These are phyloP conservation scores for Pediacus dermestoides DNA, from an alignment of 2,888 invertebrate genomes.

Conservation along the genomic window DNA sequence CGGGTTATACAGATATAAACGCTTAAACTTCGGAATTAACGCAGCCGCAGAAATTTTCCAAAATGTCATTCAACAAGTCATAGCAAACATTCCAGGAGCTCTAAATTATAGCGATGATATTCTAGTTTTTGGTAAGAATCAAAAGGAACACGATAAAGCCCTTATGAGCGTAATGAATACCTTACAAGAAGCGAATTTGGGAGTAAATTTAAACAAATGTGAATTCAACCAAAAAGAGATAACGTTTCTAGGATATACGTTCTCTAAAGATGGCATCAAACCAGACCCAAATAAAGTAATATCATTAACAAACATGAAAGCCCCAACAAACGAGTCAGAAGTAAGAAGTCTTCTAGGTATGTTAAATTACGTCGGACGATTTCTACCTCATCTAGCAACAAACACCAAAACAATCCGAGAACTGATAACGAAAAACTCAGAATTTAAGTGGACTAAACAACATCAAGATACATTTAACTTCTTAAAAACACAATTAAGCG, in stretches of 20 bases:
- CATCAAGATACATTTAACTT: conserved; percentile 7
- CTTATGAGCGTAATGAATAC: not conserved
- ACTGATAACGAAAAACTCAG: conserved; percentile 7
- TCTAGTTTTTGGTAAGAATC: not conserved
- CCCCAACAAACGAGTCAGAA: conserved; percentile 5
- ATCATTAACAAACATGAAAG: conserved; percentile 17
- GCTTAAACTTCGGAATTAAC: conserved; percentile 15
- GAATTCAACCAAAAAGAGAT: conserved; percentile 23
- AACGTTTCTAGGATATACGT: conserved; percentile 32
- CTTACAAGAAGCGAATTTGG: not conserved
- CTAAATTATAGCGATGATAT: conserved; percentile 12
- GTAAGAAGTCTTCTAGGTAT: conserved; percentile 13
- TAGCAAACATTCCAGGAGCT: conserved; percentile 9
- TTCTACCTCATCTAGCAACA: conserved; percentile 9
- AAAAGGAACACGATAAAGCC: conserved; percentile 4
- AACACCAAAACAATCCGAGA: conserved; percentile 7
- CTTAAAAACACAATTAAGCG: conserved; percentile 6
- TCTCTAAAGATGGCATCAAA: conserved; percentile 30
- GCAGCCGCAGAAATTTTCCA: conserved; percentile 6
- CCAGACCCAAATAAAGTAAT: conserved; percentile 30
- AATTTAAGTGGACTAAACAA: conserved; percentile 4
- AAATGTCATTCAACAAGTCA: conserved; percentile 10
- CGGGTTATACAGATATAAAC: conserved; percentile 41
- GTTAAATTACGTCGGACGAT: conserved; percentile 12
- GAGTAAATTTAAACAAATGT: conserved; percentile 31